Evolutionary conservation across 2,797 vertebrate genomes (phyloP), one percentile per base, ranked within the genome.

Genomic region (Crocidura indochinensis): DNA sequence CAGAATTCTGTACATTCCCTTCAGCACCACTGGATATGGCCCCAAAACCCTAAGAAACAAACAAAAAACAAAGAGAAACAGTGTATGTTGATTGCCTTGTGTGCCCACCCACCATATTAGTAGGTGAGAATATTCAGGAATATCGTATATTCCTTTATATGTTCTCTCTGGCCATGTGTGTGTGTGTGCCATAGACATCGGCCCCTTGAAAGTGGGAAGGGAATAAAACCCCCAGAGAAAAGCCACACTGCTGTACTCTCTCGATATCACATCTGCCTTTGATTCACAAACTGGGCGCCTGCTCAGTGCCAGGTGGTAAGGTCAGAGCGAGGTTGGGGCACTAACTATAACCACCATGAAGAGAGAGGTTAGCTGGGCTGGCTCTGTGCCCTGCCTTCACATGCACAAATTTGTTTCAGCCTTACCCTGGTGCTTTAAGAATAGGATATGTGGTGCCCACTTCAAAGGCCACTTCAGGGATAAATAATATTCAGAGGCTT

Each of bases 61-160:
- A 38, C 38, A 38, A 38, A 38, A 38, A 38, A 38, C 38, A 38
- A 67, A 67, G 79, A 11, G 71, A 2, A 6, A 73, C 8, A 56
- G 22, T 24, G 51, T n/a, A n/a, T n/a, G 22, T 24, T 31, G 22
- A 26, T 8, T 56, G 27, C n/a, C n/a, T 68, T 73, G 38, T 56
- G 44, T 65, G 38, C 71, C 47, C 20, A 19, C 22, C 68, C 27
- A 67, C 75, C 81, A 8, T 44, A 74, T 62, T 38, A 83, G 27
- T 3, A 6, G 29, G 80, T 90, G 65, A 60, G 86, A 71, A 27
- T 81, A 84, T 31, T 83, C 56, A 31, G 46, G 75, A 29, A 20
- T n/a, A 81, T 80, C 44, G 38, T 46, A 12, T 22, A 31, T 62
- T 44, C 46, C 56, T 60, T 38, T 38, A 38, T 38, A 38, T 38